Percentiles rank a stretch among this genome's conserved stretches.
Evolutionary conservation across 2,888 invertebrate genomes (phyloP).

Genomic region (Drosophila bunnanda): DNA sequence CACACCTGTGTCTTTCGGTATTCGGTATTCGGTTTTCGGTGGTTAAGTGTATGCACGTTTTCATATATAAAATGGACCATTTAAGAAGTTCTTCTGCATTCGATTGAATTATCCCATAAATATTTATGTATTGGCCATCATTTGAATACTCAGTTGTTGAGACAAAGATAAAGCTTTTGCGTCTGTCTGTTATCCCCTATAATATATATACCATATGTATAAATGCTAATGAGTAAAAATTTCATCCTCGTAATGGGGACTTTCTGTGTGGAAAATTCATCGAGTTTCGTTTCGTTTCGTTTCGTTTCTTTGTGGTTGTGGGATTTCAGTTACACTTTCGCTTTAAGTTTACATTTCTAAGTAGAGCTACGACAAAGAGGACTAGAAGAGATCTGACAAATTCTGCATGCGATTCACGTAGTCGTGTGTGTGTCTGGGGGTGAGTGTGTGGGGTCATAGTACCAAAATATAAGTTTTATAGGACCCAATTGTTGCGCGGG

Average conservation of each 20-base stretch:
- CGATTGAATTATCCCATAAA: constrained; percentile 53
- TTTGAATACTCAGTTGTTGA: constrained; percentile 51
- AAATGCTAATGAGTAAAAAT: constrained; percentile 49
- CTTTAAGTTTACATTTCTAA: constrained; percentile 56
- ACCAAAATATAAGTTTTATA: constrained; percentile 53
- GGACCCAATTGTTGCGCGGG: constrained; percentile 43
- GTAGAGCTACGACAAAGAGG: constrained; percentile 67
- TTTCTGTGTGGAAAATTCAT: constrained; percentile 59
- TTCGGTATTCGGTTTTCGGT: constrained; percentile 60
- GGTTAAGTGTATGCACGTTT: constrained; percentile 70
- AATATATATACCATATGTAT: constrained; percentile 24
- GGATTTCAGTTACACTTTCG: constrained; percentile 58
- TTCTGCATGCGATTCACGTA: constrained; percentile 76
- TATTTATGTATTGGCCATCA: constrained; percentile 50
- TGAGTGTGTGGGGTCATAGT: constrained; percentile 22
- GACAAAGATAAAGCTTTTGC: constrained; percentile 73
- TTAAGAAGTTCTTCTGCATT: constrained; percentile 57
- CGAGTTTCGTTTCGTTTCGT: constrained; percentile 37
- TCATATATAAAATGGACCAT: constrained; percentile 73
- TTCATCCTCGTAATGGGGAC: constrained; percentile 28
- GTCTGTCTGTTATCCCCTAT: constrained; percentile 47
- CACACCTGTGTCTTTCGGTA: constrained; percentile 27
- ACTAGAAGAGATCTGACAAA: constrained; percentile 75
- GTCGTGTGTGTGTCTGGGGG: constrained; percentile 17
- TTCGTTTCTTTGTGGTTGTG: constrained; percentile 36